These are phyloP conservation scores for Corvus moneduloides DNA, from an alignment of 2,113 vertebrate genomes.

Conservation along the genomic window DNA sequence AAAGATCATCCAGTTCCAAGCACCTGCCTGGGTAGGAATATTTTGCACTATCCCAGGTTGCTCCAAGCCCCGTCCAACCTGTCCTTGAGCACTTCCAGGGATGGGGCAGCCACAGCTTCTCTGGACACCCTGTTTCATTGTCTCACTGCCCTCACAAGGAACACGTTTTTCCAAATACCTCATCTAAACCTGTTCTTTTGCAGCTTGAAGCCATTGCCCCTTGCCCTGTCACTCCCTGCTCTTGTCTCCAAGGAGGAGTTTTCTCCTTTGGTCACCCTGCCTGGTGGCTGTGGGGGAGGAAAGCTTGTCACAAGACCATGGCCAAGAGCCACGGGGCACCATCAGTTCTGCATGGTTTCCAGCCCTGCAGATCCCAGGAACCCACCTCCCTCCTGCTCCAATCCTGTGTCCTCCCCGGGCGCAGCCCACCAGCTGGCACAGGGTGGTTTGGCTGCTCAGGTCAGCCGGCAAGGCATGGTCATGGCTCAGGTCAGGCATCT, in stretches of 20 bases:
- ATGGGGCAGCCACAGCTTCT: not conserved
- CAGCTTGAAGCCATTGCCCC: not conserved
- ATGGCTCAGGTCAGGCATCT: not conserved
- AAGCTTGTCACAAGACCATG: not conserved
- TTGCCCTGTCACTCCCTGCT: no score
- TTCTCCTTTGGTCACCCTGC: not conserved
- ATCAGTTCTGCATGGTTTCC: not conserved
- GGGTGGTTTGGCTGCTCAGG: not conserved
- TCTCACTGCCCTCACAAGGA: not conserved
- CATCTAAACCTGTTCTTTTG: not conserved
- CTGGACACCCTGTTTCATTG: not conserved
- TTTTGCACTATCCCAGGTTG: not conserved
- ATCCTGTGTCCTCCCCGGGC: not conserved
- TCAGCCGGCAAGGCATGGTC: not conserved
- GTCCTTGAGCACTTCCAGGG: not conserved
- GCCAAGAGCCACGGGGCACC: not conserved
- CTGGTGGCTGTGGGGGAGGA: not conserved
- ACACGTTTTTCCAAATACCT: not conserved
- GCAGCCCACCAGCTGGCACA: conserved; percentile 1
- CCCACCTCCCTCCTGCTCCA: conserved; percentile 55
- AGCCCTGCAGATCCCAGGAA: not conserved
- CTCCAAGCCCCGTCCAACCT: not conserved
- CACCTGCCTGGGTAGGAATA: not conserved
- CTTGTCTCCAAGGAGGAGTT: not conserved
- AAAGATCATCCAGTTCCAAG: not conserved